Conservation (phyloP, 2,888 invertebrate genomes). For the Unio pictorum region DNA sequence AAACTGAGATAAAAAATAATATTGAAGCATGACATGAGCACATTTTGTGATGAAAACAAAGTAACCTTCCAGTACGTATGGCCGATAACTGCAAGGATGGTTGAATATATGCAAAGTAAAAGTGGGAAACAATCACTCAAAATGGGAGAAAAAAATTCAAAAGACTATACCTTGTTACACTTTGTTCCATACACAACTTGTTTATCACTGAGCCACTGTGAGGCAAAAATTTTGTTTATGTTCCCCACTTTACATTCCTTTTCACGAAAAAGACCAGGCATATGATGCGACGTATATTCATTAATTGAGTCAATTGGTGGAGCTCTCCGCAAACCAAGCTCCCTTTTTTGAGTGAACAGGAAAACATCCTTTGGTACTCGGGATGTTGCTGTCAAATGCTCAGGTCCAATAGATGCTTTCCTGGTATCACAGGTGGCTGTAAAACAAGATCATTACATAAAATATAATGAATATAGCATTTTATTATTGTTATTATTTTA, state of each 20-base stretch:
- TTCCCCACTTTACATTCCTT: slow-evolving; percentile 60
- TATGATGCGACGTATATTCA: slow-evolving; percentile 53
- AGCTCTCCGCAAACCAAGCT: slow-evolving; percentile 10
- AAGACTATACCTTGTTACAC: slow-evolving; percentile 86
- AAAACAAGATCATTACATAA: too few species aligned
- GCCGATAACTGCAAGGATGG: too few species aligned
- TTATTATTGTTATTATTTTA: too few species aligned
- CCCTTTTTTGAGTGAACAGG: slow-evolving; percentile 22
- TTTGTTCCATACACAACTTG: slow-evolving; percentile 97
- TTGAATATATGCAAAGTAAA: too few species aligned
- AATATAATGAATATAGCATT: too few species aligned
- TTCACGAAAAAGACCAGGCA: slow-evolving; percentile 62
- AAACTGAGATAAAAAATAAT: too few species aligned
- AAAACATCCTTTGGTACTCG: slow-evolving; percentile 16
- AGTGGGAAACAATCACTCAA: background rate
- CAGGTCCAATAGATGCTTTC: too few species aligned
- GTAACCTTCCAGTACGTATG: too few species aligned
- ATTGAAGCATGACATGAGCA: too few species aligned
- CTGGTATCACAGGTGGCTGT: too few species aligned
- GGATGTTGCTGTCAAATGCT: background rate
- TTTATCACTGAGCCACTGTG: slow-evolving; percentile 94
- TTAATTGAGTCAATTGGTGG: slow-evolving; percentile 17
- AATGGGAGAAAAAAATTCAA: background rate
- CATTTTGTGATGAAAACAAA: too few species aligned
- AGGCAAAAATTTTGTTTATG: slow-evolving; percentile 82